Conservation (phyloP, 2,888 invertebrate genomes). For the Platycheirus albimanus region DNA sequence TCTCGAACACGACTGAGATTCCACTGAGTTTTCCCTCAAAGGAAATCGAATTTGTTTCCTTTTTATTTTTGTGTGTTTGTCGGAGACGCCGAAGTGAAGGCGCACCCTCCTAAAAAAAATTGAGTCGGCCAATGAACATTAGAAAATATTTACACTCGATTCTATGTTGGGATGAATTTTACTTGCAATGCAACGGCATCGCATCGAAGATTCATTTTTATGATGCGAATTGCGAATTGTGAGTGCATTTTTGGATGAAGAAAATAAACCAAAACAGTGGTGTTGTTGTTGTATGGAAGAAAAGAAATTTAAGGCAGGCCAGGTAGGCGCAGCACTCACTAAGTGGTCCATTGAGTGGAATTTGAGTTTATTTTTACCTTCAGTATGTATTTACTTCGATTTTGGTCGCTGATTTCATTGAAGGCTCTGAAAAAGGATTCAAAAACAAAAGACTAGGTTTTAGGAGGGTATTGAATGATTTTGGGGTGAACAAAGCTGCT, state of each 20-base stretch:
- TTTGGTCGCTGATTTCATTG: background rate
- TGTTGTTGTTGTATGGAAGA: background rate
- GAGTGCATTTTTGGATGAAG: conserved; percentile 30
- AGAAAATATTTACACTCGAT: conserved; percentile 58
- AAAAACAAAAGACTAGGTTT: too few relatives aligned
- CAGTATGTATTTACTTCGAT: conserved; percentile 3
- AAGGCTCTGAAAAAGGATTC: too few relatives aligned
- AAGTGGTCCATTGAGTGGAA: conserved; percentile 40
- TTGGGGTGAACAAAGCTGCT: too few relatives aligned
- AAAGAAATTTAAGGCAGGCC: background rate
- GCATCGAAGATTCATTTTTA: conserved; percentile 43
- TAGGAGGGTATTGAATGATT: too few relatives aligned
- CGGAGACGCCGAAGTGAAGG: conserved; percentile 48
- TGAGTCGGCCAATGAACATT: conserved; percentile 65
- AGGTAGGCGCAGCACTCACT: conserved; percentile 43
- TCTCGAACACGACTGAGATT: conserved; percentile 70
- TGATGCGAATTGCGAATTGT: too few relatives aligned
- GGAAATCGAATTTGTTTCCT: conserved; percentile 66
- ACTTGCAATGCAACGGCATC: too few relatives aligned
- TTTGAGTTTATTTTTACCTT: conserved; percentile 7
- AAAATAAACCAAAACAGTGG: background rate
- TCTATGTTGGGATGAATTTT: conserved; percentile 13
- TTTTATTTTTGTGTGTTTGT: conserved; percentile 35
- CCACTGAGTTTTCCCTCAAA: conserved; percentile 61
- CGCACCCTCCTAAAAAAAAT: conserved; percentile 48